A percentile compares a stretch with the other conserved stretches of the same genome.
Conservation (phyloP, 2,797 vertebrate species). For the Eospalax fontanierii region DNA sequence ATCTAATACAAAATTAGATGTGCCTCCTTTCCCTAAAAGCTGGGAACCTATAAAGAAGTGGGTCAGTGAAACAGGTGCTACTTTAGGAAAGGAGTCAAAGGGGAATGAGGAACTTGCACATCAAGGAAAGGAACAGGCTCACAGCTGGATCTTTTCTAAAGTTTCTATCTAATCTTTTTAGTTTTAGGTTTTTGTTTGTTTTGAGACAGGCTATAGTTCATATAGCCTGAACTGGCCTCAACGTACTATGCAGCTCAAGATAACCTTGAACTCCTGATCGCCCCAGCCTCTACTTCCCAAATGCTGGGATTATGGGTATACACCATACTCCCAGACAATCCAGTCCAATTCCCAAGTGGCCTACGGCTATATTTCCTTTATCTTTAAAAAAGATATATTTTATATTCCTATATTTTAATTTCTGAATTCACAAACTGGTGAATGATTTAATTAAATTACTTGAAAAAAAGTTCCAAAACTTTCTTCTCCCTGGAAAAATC, state of each 20-base stretch:
- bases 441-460: conserved; percentile 57
- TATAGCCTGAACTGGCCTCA: not conserved
- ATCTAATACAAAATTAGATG: conserved; percentile 62
- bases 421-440: conserved; percentile 57
- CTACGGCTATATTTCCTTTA: conserved; percentile 14
- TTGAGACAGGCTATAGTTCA: not conserved
- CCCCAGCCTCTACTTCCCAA: not conserved
- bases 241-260: not conserved
- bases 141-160: not conserved
- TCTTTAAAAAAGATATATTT: not conserved
- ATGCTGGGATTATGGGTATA: not conserved
- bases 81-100: conserved; percentile 56
- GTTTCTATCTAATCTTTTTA: not conserved
- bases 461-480: conserved; percentile 57
- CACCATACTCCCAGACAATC: not conserved
- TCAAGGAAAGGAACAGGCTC: not conserved
- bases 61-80: not conserved
- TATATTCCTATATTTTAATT: conserved; percentile 57
- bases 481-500: conserved; percentile 44
- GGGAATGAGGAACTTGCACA: not conserved
- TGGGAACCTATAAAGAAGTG: conserved; percentile 39
- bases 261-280: not conserved
- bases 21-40: conserved; percentile 49
- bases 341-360: not conserved
- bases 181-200: not conserved